These are phyloP conservation scores for Druceiella hillmani DNA, from an alignment of 2,888 invertebrate species.

Conservation along the genomic window DNA sequence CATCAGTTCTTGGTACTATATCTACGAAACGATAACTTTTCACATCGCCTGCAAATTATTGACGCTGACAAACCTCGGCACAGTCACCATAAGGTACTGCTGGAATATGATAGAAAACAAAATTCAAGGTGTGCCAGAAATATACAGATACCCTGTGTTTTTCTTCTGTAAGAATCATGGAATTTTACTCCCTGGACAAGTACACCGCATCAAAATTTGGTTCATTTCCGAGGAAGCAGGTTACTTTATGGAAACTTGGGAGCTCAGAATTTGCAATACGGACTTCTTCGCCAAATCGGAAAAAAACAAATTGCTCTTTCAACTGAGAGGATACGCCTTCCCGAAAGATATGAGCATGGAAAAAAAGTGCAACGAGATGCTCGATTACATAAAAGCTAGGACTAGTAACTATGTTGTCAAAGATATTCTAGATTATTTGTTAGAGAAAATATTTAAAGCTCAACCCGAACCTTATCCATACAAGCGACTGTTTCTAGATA, in stretches of 20 bases:
- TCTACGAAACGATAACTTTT: too few relatives aligned
- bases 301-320: too few relatives aligned
- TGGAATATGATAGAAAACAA: constrained; percentile 41
- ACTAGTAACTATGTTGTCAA: constrained; percentile 29
- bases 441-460: constrained; percentile 29
- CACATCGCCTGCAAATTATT: too few relatives aligned
- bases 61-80: constrained; percentile 47
- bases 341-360: too few relatives aligned
- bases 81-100: constrained; percentile 40
- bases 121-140: constrained; percentile 34
- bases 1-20: too few relatives aligned
- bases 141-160: constrained; percentile 38
- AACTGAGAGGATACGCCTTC: too few relatives aligned
- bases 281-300: too few relatives aligned
- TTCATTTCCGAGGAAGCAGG: too few relatives aligned
- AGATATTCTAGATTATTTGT: constrained; percentile 29
- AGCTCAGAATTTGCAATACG: too few relatives aligned
- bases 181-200: constrained; percentile 47
- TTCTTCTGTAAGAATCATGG: constrained; percentile 54
- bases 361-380: too few relatives aligned
- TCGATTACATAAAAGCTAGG: constrained; percentile 30
- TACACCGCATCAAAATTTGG: too few relatives aligned
- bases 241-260: too few relatives aligned
- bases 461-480: constrained; percentile 37
- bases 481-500: constrained; percentile 36